Evolutionary conservation across 1,140 invertebrate species (phyloP).

Genomic region (Augochlora pura): DNA sequence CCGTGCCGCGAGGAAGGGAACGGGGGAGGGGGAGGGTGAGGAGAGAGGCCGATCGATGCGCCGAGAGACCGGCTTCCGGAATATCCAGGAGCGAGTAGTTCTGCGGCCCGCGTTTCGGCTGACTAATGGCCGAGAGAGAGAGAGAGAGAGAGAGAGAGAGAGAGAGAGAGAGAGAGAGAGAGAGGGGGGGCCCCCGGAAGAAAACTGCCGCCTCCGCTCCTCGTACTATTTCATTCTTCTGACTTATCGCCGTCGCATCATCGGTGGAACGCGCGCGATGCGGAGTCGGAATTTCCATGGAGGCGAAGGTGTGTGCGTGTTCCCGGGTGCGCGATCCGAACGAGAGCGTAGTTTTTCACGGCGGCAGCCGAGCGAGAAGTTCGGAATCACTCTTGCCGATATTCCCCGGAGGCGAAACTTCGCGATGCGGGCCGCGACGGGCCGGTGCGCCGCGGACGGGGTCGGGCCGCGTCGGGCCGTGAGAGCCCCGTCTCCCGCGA

Average conservation of each 20-base stretch:
- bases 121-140: conserved; percentile 9
- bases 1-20: background rate
- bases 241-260: conserved; percentile 34
- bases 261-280: conserved; percentile 4
- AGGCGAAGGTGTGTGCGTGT: background rate
- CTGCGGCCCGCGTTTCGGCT: conserved; percentile 1
- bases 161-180: too few species aligned
- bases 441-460: background rate
- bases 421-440: background rate
- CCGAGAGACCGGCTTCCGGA: background rate
- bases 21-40: background rate
- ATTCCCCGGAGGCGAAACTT: conserved; percentile 25
- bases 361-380: too few species aligned
- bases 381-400: conserved; percentile 13
- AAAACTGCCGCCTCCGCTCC: background rate
- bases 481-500: background rate
- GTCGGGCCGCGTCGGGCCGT: background rate
- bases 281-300: background rate
- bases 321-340: background rate
- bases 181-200: background rate
- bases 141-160: too few species aligned
- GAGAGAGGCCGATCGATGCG: conserved; percentile 13
- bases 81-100: background rate
- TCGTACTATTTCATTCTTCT: background rate
- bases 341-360: background rate